Evolutionary conservation across 1,140 invertebrate species (phyloP), one percentile per base, ranked within the genome.

Genomic region (Drosophila obscura): DNA sequence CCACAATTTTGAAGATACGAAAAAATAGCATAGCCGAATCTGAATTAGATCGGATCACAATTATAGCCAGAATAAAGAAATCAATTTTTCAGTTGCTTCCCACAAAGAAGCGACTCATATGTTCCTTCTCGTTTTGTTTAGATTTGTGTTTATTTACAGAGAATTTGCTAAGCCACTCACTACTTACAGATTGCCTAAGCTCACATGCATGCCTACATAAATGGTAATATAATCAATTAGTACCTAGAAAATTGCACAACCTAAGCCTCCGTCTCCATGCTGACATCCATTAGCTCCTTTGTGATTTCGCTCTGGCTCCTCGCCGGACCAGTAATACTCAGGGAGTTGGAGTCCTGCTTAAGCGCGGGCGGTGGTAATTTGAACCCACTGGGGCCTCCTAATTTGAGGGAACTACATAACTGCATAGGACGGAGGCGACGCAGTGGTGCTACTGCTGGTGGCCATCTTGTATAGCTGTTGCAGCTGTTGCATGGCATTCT

Each of bases 401-500:
- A 26, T 0, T 77, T 75, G 0, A 78, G 48, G 4, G 55, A 22
- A 26, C 51, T 67, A 9, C 48, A n/a, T n/a, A n/a, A n/a, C 44
- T 2, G 63, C 22, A 24, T 53, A 71, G 19, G n/a, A 4, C 0
- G 56, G 50, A 9, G 73, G 49, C n/a, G 26, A 31, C 0, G 31
- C 24, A 2, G 51, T 73, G 9, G 69, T 57, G 5, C 44, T n/a
- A 11, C 61, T 39, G 6, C 31, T 66, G 39, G 61, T 87, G 35
- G 90, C 90, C 90, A 91, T 83, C 59, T 80, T 83, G 53, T 91
- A 92, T 15, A 92, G 76, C 71, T 78, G 55, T 19, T 92, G 89
- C 51, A 92, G 50, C 48, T 92, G 91, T 50, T 77, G 66, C 66
- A 91, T 53, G 52, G 89, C 66, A 44, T 76, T 62, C 6, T 53